Evolutionary conservation across 2,888 invertebrate genomes (phyloP).

Genomic region (Crioceris asparagi): DNA sequence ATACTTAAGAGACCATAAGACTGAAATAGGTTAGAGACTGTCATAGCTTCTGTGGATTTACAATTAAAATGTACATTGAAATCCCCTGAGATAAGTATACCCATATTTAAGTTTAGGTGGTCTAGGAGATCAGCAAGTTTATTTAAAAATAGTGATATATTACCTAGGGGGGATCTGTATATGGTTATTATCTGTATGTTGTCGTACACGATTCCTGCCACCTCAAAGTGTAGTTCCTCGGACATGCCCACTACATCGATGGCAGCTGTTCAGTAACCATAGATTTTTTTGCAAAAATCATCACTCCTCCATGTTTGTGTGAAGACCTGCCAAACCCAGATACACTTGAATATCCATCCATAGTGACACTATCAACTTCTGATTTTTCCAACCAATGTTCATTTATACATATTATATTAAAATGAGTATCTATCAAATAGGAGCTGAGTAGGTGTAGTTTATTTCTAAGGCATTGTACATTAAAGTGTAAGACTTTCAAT

Average conservation of each 20-base stretch:
- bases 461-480: conserved; percentile 4
- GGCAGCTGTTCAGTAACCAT: background rate
- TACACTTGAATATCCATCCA: background rate
- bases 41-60: background rate
- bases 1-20: background rate
- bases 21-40: background rate
- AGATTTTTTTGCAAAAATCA: background rate
- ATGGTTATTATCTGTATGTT: background rate
- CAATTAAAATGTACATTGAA: background rate
- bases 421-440: conserved; percentile 1
- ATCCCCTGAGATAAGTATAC: background rate
- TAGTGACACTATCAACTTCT: background rate
- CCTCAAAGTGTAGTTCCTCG: too few relatives aligned
- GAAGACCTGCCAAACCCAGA: background rate
- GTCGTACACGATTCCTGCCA: too few relatives aligned
- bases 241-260: too few relatives aligned
- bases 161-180: background rate
- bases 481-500: conserved; percentile 1
- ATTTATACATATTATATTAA: conserved; percentile 2
- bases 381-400: conserved; percentile 2
- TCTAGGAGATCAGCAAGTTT: background rate
- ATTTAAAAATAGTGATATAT: background rate
- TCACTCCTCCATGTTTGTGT: background rate
- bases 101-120: background rate
- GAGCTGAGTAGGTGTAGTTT: background rate